These are phyloP conservation scores for Grammomys dolichurus DNA, from an alignment of 2,113 vertebrate genomes.

Conservation along the genomic window DNA sequence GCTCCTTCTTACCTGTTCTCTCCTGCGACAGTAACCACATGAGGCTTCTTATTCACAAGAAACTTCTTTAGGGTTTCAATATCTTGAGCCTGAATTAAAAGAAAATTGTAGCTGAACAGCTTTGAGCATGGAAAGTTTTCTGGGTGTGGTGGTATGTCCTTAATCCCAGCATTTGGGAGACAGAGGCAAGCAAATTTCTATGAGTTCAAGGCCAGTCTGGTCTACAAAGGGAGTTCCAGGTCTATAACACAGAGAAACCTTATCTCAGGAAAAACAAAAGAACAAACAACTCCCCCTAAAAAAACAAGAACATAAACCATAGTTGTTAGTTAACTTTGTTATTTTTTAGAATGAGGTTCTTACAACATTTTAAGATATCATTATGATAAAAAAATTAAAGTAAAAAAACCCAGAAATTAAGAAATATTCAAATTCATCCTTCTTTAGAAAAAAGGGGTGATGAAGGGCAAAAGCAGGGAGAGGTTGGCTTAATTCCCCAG, in stretches of 20 bases:
- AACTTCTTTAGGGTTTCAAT: conserved; percentile 98
- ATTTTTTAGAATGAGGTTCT: not conserved
- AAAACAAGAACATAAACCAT: not conserved
- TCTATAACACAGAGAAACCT: not conserved
- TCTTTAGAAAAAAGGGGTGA: conserved; percentile 43
- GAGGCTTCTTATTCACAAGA: conserved; percentile 96
- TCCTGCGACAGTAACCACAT: conserved; percentile 95
- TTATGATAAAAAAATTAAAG: not conserved
- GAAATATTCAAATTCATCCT: conserved; percentile 57
- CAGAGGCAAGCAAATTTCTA: not conserved
- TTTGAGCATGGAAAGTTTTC: not conserved
- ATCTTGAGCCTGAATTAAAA: conserved; percentile 91
- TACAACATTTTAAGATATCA: conserved; percentile 1
- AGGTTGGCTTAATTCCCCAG: conserved; percentile 58
- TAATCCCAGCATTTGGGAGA: not conserved
- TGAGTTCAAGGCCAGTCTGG: not conserved
- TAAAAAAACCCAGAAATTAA: not conserved
- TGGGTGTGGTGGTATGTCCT: too few species aligned
- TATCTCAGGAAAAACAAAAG: not conserved
- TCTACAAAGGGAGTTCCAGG: not conserved
- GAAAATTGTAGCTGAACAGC: conserved; percentile 5
- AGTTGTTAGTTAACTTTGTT: not conserved
- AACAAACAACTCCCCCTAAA: too few species aligned
- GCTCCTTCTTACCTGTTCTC: conserved; percentile 94
- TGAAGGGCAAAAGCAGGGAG: conserved; percentile 39